Evolutionary conservation across 1,140 invertebrate genomes (phyloP).

Genomic region (Grapholita molesta): DNA sequence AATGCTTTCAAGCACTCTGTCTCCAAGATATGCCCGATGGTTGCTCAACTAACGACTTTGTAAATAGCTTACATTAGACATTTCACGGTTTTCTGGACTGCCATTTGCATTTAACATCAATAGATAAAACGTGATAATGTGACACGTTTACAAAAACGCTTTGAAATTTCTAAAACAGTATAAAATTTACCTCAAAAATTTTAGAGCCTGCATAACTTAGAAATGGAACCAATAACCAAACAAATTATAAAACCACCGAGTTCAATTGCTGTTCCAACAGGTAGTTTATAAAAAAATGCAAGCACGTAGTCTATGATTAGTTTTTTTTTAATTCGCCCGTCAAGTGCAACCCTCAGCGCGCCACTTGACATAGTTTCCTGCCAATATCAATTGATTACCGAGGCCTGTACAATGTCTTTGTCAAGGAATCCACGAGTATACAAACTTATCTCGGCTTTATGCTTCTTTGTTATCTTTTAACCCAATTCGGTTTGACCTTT

Average conservation of each 20-base stretch:
- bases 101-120: conserved; percentile 23
- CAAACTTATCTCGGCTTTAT: conserved; percentile 16
- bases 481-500: conserved; percentile 40
- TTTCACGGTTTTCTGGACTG: conserved; percentile 3
- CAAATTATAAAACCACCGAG: background rate
- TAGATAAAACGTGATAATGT: background rate
- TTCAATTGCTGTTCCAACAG: background rate
- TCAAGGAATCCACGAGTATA: conserved; percentile 36
- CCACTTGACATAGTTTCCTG: conserved; percentile 40
- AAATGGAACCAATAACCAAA: background rate
- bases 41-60: conserved; percentile 20
- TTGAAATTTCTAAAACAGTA: background rate
- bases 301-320: background rate
- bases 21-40: background rate
- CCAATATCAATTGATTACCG: conserved; percentile 18
- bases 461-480: conserved; percentile 31
- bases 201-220: no score
- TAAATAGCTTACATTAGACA: conserved; percentile 18
- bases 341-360: conserved; percentile 16
- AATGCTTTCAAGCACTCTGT: conserved; percentile 15
- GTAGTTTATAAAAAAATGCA: background rate
- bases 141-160: background rate
- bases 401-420: conserved; percentile 42
- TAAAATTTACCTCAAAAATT: no score
- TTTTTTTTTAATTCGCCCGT: conserved; percentile 8